Percentiles rank a stretch among this genome's conserved stretches.
Evolutionary conservation across 2,888 invertebrate genomes (phyloP).

Genomic region (Poecilobothrus nobilitatus): DNA sequence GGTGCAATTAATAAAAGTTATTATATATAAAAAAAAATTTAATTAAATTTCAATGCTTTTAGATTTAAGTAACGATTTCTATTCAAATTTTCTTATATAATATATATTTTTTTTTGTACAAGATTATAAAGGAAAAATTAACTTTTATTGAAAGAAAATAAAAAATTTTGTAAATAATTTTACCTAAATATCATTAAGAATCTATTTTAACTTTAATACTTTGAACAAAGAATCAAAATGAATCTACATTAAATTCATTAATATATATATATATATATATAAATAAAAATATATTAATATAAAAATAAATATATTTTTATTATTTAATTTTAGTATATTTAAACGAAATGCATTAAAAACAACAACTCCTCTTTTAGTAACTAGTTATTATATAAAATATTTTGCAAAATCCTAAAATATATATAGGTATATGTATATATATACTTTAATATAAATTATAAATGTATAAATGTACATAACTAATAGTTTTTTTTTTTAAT

Average conservation of each 20-base stretch:
- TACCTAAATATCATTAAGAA: too few species aligned
- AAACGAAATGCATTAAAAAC: not conserved
- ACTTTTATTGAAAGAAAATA: not conserved
- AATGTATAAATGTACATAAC: not conserved
- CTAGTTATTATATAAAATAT: not conserved
- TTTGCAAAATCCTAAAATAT: not conserved
- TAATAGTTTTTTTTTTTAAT: not conserved
- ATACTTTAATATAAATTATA: not conserved
- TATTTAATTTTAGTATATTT: not conserved
- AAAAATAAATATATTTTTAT: not conserved
- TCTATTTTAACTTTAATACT: too few species aligned
- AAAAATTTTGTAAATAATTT: not conserved
- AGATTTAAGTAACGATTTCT: not conserved
- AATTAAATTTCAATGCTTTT: not conserved
- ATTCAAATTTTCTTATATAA: not conserved
- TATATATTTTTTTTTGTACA: not conserved
- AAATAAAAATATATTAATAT: not conserved
- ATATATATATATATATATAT: not conserved
- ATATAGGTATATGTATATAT: not conserved
- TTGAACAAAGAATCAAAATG: not conserved
- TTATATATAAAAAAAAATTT: constrained; percentile 11
- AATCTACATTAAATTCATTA: not conserved
- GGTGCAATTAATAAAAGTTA: constrained; percentile 11
- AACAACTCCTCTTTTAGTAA: not conserved
- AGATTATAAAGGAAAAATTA: not conserved